Evolutionary conservation across 2,888 invertebrate genomes (phyloP).

Genomic region (Ectropis crepuscularia): DNA sequence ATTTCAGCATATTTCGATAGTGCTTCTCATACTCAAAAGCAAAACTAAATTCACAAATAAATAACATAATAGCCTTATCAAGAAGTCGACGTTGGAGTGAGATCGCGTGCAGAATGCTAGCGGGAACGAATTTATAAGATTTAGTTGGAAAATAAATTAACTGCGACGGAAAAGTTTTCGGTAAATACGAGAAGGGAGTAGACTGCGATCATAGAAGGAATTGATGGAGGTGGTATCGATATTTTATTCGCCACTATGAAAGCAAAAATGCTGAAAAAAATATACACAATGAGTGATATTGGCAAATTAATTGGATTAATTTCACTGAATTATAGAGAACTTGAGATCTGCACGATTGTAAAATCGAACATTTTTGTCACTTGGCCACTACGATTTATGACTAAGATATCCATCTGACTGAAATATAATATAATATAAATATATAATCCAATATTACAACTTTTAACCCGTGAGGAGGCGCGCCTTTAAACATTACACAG

Average conservation of each 20-base stretch:
- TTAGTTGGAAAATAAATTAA: constrained; percentile 82
- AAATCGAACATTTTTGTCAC: too few relatives aligned
- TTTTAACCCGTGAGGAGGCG: too few relatives aligned
- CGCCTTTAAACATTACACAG: too few relatives aligned
- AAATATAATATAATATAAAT: too few relatives aligned
- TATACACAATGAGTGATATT: too few relatives aligned
- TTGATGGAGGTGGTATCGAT: constrained; percentile 45
- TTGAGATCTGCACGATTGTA: too few relatives aligned
- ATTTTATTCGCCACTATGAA: constrained; percentile 16
- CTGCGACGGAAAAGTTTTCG: constrained; percentile 79
- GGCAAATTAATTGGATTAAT: too few relatives aligned
- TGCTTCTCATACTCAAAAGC: constrained; percentile 11
- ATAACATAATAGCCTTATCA: constrained; percentile 77
- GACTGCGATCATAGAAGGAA: constrained; percentile 13
- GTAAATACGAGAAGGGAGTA: constrained; percentile 64
- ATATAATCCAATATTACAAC: too few relatives aligned
- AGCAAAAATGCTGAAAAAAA: too few relatives aligned
- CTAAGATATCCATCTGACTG: too few relatives aligned
- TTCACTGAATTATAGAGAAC: too few relatives aligned
- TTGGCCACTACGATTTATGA: too few relatives aligned
- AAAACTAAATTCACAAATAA: constrained; percentile 53
- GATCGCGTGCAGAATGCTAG: constrained; percentile 78
- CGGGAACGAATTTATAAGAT: constrained; percentile 78
- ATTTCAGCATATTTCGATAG: not conserved
- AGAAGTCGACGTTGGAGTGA: constrained; percentile 75